A percentile compares a stretch with the other conserved stretches of the same genome.
Conservation (phyloP, 2,888 invertebrate genomes). For the Plusia festucae region DNA sequence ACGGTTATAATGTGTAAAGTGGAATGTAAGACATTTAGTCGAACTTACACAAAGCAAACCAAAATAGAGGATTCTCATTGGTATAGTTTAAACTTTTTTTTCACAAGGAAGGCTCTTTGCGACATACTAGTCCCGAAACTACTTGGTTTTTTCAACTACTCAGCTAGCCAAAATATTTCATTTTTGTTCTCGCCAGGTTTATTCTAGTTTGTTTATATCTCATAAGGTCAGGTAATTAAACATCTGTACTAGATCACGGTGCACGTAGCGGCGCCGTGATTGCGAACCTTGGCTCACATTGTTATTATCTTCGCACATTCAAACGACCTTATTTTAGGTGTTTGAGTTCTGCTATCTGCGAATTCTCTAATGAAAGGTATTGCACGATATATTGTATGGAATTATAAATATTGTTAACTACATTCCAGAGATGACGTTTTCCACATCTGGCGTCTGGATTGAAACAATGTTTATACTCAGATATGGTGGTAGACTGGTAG, state of each 20-base stretch:
- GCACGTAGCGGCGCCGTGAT: conserved; percentile 55
- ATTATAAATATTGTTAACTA: background rate
- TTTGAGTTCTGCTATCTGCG: conserved; percentile 29
- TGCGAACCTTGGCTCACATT: conserved; percentile 59
- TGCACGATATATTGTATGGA: background rate
- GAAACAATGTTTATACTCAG: conserved; percentile 22
- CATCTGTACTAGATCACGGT: conserved; percentile 20
- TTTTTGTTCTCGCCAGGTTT: conserved; percentile 18
- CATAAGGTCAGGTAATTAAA: conserved; percentile 45
- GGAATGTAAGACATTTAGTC: background rate
- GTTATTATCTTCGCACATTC: conserved; percentile 52
- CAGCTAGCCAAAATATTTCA: background rate
- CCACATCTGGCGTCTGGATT: conserved; percentile 37
- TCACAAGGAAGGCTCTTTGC: too few species aligned
- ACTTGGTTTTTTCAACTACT: background rate
- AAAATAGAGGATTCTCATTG: too few species aligned
- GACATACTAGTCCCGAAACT: too few species aligned
- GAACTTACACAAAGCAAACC: background rate
- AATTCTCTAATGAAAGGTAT: conserved; percentile 5
- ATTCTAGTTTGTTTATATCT: conserved; percentile 30
- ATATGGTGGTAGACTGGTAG: conserved; percentile 15
- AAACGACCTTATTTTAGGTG: conserved; percentile 52
- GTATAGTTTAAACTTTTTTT: too few species aligned
- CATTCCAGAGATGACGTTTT: conserved; percentile 9
- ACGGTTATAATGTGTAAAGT: conserved; percentile 6